Evolutionary conservation across 2,888 invertebrate genomes (phyloP).

Genomic region (Sarcophaga variegata): DNA sequence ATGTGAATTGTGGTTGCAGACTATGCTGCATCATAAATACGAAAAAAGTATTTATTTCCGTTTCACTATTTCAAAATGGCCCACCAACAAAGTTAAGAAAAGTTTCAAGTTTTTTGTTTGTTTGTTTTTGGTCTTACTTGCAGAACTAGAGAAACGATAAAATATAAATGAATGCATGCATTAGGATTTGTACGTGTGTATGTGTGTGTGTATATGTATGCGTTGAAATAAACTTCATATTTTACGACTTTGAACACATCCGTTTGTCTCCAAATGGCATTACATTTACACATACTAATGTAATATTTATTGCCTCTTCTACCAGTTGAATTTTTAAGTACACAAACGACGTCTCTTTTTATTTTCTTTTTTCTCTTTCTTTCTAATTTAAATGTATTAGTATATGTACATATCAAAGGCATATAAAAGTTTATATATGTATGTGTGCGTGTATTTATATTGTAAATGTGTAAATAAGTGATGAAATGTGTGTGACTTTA

Average conservation of each 20-base stretch:
- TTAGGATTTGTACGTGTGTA: not conserved
- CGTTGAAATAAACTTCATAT: conserved; percentile 25
- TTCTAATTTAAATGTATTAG: not conserved
- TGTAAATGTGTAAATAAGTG: conserved; percentile 10
- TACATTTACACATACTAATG: conserved; percentile 1
- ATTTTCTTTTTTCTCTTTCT: not conserved
- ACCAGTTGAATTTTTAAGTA: conserved; percentile 57
- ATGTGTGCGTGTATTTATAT: not conserved
- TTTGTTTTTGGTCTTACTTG: too few relatives aligned
- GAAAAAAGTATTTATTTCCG: conserved; percentile 7
- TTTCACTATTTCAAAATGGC: not conserved
- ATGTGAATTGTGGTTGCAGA: conserved; percentile 49
- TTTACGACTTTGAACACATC: conserved; percentile 32
- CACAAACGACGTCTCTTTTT: not conserved
- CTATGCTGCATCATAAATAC: conserved; percentile 31
- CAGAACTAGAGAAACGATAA: not conserved
- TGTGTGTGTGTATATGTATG: not conserved
- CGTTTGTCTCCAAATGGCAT: not conserved
- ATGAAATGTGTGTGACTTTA: conserved; percentile 53
- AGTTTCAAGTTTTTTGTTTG: not conserved
- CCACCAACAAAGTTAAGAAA: not conserved
- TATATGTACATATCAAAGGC: not conserved
- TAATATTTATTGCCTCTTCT: conserved; percentile 30
- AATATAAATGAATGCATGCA: conserved; percentile 4
- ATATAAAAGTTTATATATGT: not conserved